A percentile compares a stretch with the other conserved stretches of the same genome.
These are phyloP conservation scores for Apotomis capreana DNA, from an alignment of 2,888 invertebrate genomes.

Conservation along the genomic window DNA sequence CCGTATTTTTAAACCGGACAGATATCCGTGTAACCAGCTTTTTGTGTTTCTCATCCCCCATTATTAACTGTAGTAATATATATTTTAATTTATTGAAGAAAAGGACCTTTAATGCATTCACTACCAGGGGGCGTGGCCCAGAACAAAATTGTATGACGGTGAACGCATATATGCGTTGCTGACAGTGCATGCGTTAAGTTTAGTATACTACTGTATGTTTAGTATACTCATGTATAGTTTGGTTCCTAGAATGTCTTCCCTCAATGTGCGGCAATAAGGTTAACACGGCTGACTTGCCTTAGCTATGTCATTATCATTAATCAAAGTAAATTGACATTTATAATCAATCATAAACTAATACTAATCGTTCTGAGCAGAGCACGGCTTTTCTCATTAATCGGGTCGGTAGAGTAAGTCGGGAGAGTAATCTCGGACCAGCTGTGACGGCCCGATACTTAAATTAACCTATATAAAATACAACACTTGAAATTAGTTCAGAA, in stretches of 20 bases:
- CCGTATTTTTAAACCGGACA: too few relatives aligned
- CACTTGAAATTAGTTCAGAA: slow-evolving; percentile 5
- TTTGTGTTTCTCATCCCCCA: too few relatives aligned
- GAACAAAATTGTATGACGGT: too few relatives aligned
- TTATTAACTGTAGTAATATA: too few relatives aligned
- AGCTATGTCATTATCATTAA: slow-evolving; percentile 27
- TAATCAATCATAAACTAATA: slow-evolving; percentile 42
- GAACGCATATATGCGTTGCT: too few relatives aligned
- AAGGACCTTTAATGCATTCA: too few relatives aligned
- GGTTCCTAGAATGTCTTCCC: background rate
- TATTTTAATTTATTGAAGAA: too few relatives aligned
- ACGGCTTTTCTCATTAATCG: slow-evolving; percentile 40
- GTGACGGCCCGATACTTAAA: slow-evolving; percentile 34
- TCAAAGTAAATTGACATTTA: slow-evolving; percentile 40
- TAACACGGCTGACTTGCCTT: slow-evolving; percentile 22
- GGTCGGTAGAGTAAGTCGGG: slow-evolving; percentile 33
- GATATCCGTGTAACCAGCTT: too few relatives aligned
- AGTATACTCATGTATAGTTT: too few relatives aligned
- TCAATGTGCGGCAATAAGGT: background rate
- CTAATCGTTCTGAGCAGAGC: slow-evolving; percentile 39
- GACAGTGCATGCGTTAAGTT: too few relatives aligned
- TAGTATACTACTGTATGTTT: too few relatives aligned
- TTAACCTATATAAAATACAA: slow-evolving; percentile 26
- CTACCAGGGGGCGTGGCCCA: too few relatives aligned
- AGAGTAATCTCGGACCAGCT: slow-evolving; percentile 37